A percentile compares a stretch with the other conserved stretches of the same genome.
Conservation (phyloP, 1,140 invertebrate species). For the Drosophila sproati region DNA sequence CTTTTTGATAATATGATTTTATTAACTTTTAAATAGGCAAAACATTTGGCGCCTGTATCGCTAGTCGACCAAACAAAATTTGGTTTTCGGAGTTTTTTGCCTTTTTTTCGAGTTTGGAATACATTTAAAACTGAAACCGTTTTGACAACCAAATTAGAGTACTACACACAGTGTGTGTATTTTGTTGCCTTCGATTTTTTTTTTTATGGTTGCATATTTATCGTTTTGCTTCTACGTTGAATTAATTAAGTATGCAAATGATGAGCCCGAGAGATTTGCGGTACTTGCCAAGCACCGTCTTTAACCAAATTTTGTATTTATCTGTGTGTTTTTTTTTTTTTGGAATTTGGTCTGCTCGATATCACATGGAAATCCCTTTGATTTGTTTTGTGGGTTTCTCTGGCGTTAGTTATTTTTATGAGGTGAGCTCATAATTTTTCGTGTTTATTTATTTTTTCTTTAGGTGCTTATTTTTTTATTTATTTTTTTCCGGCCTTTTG, state of each 20-base stretch:
- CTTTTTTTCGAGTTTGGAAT: slow-evolving; percentile 4
- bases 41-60: slow-evolving; percentile 72
- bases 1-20: slow-evolving; percentile 79
- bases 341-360: slow-evolving; percentile 63
- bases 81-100: not conserved
- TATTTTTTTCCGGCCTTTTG: slow-evolving; percentile 51
- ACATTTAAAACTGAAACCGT: slow-evolving; percentile 71
- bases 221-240: slow-evolving; percentile 45
- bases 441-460: slow-evolving; percentile 22
- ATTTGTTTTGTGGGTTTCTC: slow-evolving; percentile 24
- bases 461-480: not conserved
- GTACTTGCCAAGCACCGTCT: slow-evolving; percentile 75
- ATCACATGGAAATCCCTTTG: slow-evolving; percentile 67
- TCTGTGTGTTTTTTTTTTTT: slow-evolving; percentile 3
- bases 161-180: slow-evolving; percentile 64
- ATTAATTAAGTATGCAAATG: slow-evolving; percentile 79
- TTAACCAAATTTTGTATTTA: slow-evolving; percentile 37
- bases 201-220: slow-evolving; percentile 62
- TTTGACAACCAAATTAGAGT: slow-evolving; percentile 81
- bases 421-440: slow-evolving; percentile 77
- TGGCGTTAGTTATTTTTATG: slow-evolving; percentile 70
- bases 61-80: slow-evolving; percentile 44
- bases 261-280: slow-evolving; percentile 64
- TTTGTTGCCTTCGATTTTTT: slow-evolving; percentile 34
- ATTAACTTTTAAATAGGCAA: slow-evolving; percentile 80